phyloP scores from a whole-genome alignment of 2,888 invertebrate species.

The Pandemis corylana region DNA sequence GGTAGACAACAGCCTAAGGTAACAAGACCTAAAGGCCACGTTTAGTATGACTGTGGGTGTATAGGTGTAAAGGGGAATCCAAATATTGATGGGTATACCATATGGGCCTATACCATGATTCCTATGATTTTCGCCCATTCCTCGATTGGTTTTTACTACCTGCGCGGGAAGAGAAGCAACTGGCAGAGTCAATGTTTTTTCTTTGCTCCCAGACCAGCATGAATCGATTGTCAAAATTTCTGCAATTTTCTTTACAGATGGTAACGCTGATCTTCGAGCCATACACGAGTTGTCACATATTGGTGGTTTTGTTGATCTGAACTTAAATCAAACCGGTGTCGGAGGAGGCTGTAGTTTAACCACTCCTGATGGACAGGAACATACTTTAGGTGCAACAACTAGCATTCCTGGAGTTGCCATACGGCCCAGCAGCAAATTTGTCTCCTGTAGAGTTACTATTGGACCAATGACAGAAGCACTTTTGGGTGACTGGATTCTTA shows the following conservation, averaged over 20 bases:
- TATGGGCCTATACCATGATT: too few species aligned
- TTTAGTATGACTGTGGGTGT: too few species aligned
- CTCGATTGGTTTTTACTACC: too few species aligned
- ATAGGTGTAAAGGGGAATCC: too few species aligned
- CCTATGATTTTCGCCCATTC: too few species aligned
- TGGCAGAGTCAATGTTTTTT: too few species aligned
- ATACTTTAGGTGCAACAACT: constrained; percentile 18
- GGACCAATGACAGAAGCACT: constrained; percentile 50
- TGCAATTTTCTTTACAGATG: constrained; percentile 17
- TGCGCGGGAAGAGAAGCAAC: too few species aligned
- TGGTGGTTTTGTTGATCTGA: constrained; percentile 33
- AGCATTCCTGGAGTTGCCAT: constrained; percentile 35
- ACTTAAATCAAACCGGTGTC: constrained; percentile 35
- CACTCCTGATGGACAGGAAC: constrained; percentile 31
- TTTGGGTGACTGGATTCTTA: constrained; percentile 55
- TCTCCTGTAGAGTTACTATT: constrained; percentile 54
- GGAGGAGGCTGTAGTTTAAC: constrained; percentile 32
- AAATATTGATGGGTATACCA: too few species aligned
- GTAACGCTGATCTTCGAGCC: constrained; percentile 9
- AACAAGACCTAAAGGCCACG: too few species aligned
- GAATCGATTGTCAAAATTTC: background rate
- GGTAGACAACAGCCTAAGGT: too few species aligned
- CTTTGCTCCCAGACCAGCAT: too few species aligned
- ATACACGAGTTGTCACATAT: constrained; percentile 31
- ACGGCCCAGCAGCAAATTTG: constrained; percentile 29